These are phyloP conservation scores for Orgyia antiqua DNA, from an alignment of 2,888 invertebrate genomes.

Conservation along the genomic window DNA sequence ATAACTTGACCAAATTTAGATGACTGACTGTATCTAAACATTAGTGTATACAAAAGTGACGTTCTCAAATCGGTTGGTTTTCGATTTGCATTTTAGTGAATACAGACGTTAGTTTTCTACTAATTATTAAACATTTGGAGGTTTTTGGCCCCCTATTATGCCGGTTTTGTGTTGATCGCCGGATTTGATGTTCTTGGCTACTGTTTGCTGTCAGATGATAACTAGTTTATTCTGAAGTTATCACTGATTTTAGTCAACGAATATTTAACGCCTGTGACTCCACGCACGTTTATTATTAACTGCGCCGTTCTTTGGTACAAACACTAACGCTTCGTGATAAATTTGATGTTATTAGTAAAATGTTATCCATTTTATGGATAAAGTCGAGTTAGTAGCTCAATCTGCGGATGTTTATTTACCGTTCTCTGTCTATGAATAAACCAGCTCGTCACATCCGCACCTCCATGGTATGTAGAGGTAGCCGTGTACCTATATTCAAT, in stretches of 20 bases:
- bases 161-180: conserved; percentile 8
- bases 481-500: too few relatives aligned
- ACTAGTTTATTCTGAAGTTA: too few relatives aligned
- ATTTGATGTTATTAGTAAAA: not conserved
- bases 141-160: conserved; percentile 15
- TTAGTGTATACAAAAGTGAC: conserved; percentile 18
- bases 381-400: conserved; percentile 4
- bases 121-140: conserved; percentile 19
- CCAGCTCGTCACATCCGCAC: conserved; percentile 7
- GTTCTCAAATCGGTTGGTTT: conserved; percentile 22
- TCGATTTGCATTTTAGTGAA: conserved; percentile 21
- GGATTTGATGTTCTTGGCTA: too few relatives aligned
- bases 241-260: too few relatives aligned
- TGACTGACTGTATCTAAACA: conserved; percentile 17
- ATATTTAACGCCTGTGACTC: too few relatives aligned
- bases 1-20: conserved; percentile 29
- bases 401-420: conserved; percentile 9
- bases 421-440: conserved; percentile 8
- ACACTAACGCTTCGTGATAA: too few relatives aligned
- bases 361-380: not conserved
- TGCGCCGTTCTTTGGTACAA: too few relatives aligned
- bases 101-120: conserved; percentile 17
- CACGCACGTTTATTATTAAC: too few relatives aligned
- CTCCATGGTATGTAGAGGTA: too few relatives aligned
- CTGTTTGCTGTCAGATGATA: too few relatives aligned